Evolutionary conservation across 2,888 invertebrate genomes (phyloP).

Genomic region (Clanis bilineata): DNA sequence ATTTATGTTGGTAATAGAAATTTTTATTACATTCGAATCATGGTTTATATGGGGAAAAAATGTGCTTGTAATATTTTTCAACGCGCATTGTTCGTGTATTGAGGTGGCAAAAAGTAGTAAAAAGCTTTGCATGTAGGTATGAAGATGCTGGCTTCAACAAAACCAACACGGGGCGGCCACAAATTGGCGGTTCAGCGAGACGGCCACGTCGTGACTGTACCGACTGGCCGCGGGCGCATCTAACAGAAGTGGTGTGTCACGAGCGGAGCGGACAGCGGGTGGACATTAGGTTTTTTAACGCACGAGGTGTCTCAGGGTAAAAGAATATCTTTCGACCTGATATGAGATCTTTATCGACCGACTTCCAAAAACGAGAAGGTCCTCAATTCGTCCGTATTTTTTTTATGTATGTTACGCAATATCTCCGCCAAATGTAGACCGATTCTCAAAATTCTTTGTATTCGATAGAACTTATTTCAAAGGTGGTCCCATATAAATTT

Average conservation of each 20-base stretch:
- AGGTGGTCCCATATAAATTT: too few species aligned
- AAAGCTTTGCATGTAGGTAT: slow-evolving; percentile 64
- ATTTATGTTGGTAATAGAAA: slow-evolving; percentile 33
- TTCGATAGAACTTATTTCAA: too few species aligned
- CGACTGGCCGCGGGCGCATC: slow-evolving; percentile 61
- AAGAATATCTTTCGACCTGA: too few species aligned
- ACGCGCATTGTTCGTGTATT: slow-evolving; percentile 38
- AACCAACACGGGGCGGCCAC: slow-evolving; percentile 80
- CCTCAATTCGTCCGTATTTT: too few species aligned
- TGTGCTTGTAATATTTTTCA: slow-evolving; percentile 46
- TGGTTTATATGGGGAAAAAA: slow-evolving; percentile 30
- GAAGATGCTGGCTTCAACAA: slow-evolving; percentile 78
- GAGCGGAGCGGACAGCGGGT: slow-evolving; percentile 46
- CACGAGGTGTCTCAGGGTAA: too few species aligned
- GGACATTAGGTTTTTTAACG: too few species aligned
- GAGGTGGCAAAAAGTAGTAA: slow-evolving; percentile 67
- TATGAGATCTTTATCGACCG: too few species aligned
- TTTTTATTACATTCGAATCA: slow-evolving; percentile 29
- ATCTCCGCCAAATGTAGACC: too few species aligned
- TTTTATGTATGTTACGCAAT: too few species aligned
- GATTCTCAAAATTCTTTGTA: too few species aligned
- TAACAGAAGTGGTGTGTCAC: slow-evolving; percentile 22
- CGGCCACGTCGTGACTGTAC: slow-evolving; percentile 75
- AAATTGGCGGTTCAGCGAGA: slow-evolving; percentile 77
- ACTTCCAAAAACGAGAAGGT: too few species aligned